A percentile compares a stretch with the other conserved stretches of the same genome.
phyloP scores from a whole-genome alignment of 2,888 invertebrate species.

The Aspidiotus destructor region DNA sequence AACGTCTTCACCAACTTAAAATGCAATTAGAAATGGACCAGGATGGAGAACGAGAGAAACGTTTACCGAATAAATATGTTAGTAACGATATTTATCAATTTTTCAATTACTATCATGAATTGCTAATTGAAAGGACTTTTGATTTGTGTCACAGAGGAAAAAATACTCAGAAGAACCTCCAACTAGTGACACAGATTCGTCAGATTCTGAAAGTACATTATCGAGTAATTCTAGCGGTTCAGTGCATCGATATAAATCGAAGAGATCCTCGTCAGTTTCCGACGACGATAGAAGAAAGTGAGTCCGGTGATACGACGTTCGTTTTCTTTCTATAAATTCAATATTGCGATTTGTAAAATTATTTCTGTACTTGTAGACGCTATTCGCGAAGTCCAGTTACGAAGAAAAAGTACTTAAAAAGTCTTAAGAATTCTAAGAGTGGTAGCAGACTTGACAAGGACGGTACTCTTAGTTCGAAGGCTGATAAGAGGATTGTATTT shows the following conservation, averaged over 20 bases:
- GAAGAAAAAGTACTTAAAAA: conserved; percentile 4
- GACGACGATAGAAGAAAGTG: conserved; percentile 23
- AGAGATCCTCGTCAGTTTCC: conserved; percentile 15
- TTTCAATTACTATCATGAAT: not conserved
- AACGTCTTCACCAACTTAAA: conserved; percentile 62
- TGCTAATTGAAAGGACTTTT: not conserved
- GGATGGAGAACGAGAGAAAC: not conserved
- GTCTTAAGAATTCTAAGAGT: not conserved
- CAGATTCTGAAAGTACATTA: conserved; percentile 20
- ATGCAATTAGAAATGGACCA: conserved; percentile 54
- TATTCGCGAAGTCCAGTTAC: not conserved
- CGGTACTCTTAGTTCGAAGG: conserved; percentile 6
- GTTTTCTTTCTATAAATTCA: not conserved
- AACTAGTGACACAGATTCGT: conserved; percentile 23
- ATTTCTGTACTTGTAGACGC: not conserved
- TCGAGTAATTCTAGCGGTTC: conserved; percentile 26
- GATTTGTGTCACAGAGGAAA: not conserved
- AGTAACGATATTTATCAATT: not conserved
- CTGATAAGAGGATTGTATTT: conserved; percentile 6
- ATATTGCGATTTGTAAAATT: not conserved
- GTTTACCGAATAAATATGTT: not conserved
- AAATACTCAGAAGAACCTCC: conserved; percentile 5
- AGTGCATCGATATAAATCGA: conserved; percentile 3
- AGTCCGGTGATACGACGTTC: not conserved
- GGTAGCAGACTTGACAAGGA: conserved; percentile 6